Evolutionary conservation across 2,113 vertebrate species (phyloP).

Genomic region (Lanius collurio): DNA sequence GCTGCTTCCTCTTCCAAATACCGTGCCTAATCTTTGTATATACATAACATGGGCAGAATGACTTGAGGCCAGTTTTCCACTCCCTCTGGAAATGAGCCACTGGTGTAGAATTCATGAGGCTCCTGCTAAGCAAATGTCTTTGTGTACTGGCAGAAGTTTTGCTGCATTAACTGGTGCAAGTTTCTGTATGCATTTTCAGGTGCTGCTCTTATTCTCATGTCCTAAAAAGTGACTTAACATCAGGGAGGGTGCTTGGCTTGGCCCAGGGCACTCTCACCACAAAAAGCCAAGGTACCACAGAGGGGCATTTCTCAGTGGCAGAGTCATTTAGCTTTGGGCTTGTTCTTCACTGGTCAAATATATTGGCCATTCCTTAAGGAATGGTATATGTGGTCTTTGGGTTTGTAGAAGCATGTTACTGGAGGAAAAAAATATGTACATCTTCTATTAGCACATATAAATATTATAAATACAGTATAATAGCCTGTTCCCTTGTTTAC

Average conservation of each 20-base stretch:
- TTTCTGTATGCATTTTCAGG: neutral
- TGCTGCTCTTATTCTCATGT: neutral
- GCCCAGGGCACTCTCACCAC: neutral
- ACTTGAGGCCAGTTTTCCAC: neutral
- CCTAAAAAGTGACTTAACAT: neutral
- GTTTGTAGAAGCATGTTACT: neutral
- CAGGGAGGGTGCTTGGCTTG: neutral
- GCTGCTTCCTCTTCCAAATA: neutral
- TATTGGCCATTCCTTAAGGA: neutral
- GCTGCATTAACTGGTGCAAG: neutral
- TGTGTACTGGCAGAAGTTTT: neutral
- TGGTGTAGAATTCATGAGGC: neutral
- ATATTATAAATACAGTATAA: neutral
- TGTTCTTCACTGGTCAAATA: conserved; percentile 21
- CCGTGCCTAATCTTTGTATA: neutral
- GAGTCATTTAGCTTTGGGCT: neutral
- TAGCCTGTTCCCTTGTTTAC: neutral
- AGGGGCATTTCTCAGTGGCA: neutral
- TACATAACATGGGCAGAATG: neutral
- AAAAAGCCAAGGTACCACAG: neutral
- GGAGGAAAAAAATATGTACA: neutral
- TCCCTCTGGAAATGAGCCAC: neutral
- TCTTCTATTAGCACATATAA: neutral
- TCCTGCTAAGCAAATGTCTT: neutral
- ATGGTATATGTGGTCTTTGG: neutral